A percentile compares a stretch with the other conserved stretches of the same genome.
These are phyloP conservation scores for Rhineura floridana DNA, from an alignment of 2,113 vertebrate genomes.

Conservation along the genomic window DNA sequence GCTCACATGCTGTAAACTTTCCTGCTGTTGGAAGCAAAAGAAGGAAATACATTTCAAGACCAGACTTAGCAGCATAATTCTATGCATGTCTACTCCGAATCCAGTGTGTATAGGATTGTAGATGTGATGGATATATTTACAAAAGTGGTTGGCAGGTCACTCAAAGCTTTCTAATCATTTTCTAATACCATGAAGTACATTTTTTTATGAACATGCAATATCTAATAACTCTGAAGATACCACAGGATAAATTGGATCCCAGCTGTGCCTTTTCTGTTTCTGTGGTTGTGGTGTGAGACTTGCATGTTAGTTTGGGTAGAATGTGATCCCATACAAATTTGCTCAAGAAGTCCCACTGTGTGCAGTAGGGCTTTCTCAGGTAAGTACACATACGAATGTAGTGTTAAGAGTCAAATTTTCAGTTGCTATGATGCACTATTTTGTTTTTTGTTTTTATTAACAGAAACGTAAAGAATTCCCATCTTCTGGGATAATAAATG, in stretches of 20 bases:
- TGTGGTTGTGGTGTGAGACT: too few relatives aligned
- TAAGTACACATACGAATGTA: not conserved
- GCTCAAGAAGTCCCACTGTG: not conserved
- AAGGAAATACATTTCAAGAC: not conserved
- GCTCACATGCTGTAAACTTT: not conserved
- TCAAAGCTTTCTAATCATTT: not conserved
- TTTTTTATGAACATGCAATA: not conserved
- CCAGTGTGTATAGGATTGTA: too few relatives aligned
- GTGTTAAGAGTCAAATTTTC: not conserved
- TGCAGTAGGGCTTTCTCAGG: not conserved
- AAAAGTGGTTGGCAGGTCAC: not conserved
- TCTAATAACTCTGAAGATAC: not conserved
- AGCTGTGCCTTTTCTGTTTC: too few relatives aligned
- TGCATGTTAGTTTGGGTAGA: not conserved
- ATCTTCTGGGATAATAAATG: slow-evolving; percentile 58
- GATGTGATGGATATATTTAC: not conserved
- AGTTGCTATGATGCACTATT: not conserved
- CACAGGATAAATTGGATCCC: too few relatives aligned
- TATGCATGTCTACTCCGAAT: too few relatives aligned
- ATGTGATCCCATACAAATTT: not conserved
- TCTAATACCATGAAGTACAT: too few relatives aligned
- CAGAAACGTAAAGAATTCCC: slow-evolving; percentile 52
- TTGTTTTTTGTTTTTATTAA: slow-evolving; percentile 9
- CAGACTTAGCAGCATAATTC: not conserved
- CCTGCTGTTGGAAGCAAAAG: not conserved